Base-by-base conservation (phyloP, 2,888 invertebrate species). In the Philopedon plagiatum region DNA sequence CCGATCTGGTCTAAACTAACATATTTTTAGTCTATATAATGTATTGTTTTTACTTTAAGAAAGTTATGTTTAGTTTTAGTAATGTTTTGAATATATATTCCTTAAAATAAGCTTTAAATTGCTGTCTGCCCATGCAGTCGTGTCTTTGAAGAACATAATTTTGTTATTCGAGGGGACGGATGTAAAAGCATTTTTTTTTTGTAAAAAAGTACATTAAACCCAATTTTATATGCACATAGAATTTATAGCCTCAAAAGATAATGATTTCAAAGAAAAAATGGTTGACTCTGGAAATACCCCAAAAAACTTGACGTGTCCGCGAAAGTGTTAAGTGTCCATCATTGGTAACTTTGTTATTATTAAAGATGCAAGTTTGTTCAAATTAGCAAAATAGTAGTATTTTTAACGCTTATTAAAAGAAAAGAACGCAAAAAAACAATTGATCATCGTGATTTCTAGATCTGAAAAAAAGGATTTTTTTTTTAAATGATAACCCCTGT, bases 41-140 rank as follows among this genome's bases (percentile, higher is more conserved):
- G n/a, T 39, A 39, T 39, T 39, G 4, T 39, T 39, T 8, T 39
- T 32, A 32, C 39, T 39, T 39, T 13, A 39, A 13, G 13, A 39
- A 15, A 39, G 39, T 8, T 13, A 41, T 41, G 41, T n/a, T n/a
- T n/a, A n/a, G n/a, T n/a, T n/a, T n/a, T n/a, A n/a, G n/a, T n/a
- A n/a, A n/a, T n/a, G n/a, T 41, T 41, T 41, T 41, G 15, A 41
- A 41, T 41, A 41, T 41, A 41, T 41, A 15, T 34, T 34, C n/a
- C 34, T n/a, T n/a, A 34, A 34, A 34, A 34, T n/a, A 34, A 34
- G 1, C 11, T 34, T 34, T 34, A 41, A 15, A 15, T 39, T 11
- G 13, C 13, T 39, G 39, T n/a, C 39, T 39, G 39, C 15, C 11
- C 39, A 39, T 39, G 39, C 39, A 39, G 39, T 39, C 39, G 15